Percentiles rank a stretch among this genome's conserved stretches.
phyloP scores from a whole-genome alignment of 2,888 invertebrate species.

The Timema cristinae region DNA sequence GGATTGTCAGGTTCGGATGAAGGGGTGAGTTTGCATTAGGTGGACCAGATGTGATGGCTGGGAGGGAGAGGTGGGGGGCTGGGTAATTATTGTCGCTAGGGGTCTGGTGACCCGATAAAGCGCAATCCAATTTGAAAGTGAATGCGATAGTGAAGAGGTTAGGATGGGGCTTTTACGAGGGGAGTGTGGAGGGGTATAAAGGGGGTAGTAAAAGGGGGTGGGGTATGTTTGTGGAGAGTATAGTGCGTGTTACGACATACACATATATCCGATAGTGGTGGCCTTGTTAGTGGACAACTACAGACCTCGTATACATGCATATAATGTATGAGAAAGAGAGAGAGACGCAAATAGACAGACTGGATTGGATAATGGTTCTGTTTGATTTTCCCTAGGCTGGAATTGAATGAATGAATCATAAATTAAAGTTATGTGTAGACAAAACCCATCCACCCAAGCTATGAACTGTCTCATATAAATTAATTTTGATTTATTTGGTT shows the following conservation, averaged over 20 bases:
- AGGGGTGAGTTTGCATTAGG: not conserved
- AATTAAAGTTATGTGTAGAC: too few relatives aligned
- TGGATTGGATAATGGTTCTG: too few relatives aligned
- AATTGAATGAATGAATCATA: too few relatives aligned
- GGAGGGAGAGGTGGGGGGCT: conserved; percentile 12
- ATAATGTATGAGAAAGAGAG: too few relatives aligned
- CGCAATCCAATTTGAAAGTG: conserved; percentile 31
- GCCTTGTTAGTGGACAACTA: not conserved
- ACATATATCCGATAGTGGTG: not conserved
- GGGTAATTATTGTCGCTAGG: conserved; percentile 25
- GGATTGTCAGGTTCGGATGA: not conserved
- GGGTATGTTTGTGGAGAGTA: conserved; percentile 21
- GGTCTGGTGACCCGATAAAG: conserved; percentile 27
- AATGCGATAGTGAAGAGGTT: conserved; percentile 20
- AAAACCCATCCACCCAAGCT: too few relatives aligned
- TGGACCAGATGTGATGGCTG: conserved; percentile 5
- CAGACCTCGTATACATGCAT: too few relatives aligned
- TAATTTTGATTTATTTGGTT: too few relatives aligned
- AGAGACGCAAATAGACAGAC: too few relatives aligned
- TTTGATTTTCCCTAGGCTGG: too few relatives aligned
- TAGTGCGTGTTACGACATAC: conserved; percentile 11
- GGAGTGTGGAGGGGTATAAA: conserved; percentile 13
- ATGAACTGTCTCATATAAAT: too few relatives aligned
- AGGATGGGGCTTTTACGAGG: not conserved
- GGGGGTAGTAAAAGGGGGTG: too few relatives aligned